Base-by-base conservation (phyloP, 2,113 vertebrate genomes). In the Solenodon paradoxus region DNA sequence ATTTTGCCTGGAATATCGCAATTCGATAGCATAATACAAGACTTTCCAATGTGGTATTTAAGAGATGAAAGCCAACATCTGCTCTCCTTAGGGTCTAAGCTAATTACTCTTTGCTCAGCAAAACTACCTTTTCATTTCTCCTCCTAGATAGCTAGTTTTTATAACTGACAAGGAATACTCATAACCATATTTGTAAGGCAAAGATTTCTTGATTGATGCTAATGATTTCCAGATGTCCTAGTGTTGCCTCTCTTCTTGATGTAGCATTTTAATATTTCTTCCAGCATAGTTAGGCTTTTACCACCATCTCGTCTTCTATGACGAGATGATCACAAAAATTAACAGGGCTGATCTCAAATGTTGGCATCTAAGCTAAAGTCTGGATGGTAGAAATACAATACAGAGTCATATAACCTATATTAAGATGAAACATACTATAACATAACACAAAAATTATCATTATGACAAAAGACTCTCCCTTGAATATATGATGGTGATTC, bases 191-290 rank as follows among this genome's bases (percentile, higher is more conserved):
- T 92, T 91, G 35, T 94, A 95, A 92, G 64, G 68, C 92, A 89
- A 59, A 0, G 2, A 80, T 93, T 87, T 86, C 95, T 82, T 95
- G 94, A 90, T 92, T 83, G 96, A 93, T 61, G 87, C 40, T 95
- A 96, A 97, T 90, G 97, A 93, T 95, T 96, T 95, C 96, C 97
- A 97, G 96, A 95, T 97, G 95, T 93, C 89, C 85, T 68, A 30
- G 45, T 66, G 40, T 59, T 66, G 63, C 79, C 84, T 86, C 78
- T 92, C 77, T 91, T 93, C 89, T 89, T 63, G 38, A 64, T 89
- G 57, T 45, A 87, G 75, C 69, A 92, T 93, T 92, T 84, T 66
- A 82, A 90, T 77, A 88, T 90, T 96, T 96, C 53, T 68, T 91
- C 88, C 51, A 93, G 78, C 19, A 5, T 69, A 69, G 63, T 88